These are phyloP conservation scores for Synanthedon formicaeformis DNA, from an alignment of 2,888 invertebrate species.

Conservation along the genomic window DNA sequence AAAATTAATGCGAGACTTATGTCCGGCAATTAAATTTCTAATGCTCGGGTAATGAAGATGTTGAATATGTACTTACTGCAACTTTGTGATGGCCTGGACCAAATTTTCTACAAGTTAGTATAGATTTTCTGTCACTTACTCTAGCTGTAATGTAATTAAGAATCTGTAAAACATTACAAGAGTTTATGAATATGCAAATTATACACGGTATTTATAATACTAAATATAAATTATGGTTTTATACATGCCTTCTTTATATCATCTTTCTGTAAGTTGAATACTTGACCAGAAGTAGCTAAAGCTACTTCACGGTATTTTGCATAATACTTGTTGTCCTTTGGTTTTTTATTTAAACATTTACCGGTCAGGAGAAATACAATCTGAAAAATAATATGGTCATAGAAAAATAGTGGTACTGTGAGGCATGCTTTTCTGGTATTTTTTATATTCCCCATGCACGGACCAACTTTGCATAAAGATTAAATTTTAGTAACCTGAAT, in stretches of 20 bases:
- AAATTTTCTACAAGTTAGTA: neutral
- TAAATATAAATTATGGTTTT: too few species aligned
- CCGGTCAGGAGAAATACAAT: neutral
- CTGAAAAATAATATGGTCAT: neutral
- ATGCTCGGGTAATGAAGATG: too few species aligned
- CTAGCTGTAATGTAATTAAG: neutral
- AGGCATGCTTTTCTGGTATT: too few species aligned
- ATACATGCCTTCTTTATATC: neutral
- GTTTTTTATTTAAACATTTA: neutral
- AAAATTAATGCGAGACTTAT: too few species aligned
- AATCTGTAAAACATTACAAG: neutral
- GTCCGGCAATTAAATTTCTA: too few species aligned
- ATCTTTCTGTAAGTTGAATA: neutral
- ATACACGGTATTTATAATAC: too few species aligned
- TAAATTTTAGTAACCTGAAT: slow-evolving; percentile 21
- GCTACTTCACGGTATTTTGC: neutral
- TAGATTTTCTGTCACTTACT: neutral
- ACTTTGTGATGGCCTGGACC: neutral
- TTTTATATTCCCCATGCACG: too few species aligned
- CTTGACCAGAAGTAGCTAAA: neutral
- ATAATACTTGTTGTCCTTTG: neutral
- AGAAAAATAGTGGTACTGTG: too few species aligned
- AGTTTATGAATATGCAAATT: too few species aligned
- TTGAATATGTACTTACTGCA: neutral
- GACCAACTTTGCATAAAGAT: too few species aligned